A percentile compares a stretch with the other conserved stretches of the same genome.
Conservation (phyloP, 2,888 invertebrate genomes). For the Eupithecia exiguata region DNA sequence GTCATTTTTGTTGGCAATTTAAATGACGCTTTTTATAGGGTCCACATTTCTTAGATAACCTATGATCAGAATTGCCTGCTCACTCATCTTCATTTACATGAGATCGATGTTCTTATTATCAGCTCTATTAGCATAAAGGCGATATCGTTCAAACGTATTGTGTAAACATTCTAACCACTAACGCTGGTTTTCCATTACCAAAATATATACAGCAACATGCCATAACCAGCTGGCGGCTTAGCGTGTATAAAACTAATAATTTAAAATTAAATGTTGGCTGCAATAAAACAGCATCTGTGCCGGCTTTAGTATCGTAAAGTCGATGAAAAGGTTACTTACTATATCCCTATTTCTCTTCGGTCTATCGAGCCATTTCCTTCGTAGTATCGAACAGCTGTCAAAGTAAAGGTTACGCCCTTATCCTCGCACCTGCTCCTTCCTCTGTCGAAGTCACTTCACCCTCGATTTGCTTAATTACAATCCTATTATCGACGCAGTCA, state of each 20-base stretch:
- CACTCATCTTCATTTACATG: neutral
- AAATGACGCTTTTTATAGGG: neutral
- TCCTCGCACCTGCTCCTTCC: slow-evolving; percentile 74
- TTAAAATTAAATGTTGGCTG: slow-evolving; percentile 42
- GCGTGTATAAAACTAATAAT: slow-evolving; percentile 49
- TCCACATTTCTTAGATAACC: neutral
- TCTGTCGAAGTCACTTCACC: slow-evolving; percentile 56
- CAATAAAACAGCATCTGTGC: slow-evolving; percentile 53
- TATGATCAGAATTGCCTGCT: neutral
- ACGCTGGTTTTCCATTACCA: slow-evolving; percentile 54
- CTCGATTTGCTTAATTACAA: slow-evolving; percentile 70
- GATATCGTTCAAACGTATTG: slow-evolving; percentile 53
- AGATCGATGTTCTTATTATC: slow-evolving; percentile 43
- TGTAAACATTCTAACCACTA: slow-evolving; percentile 54
- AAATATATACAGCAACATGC: slow-evolving; percentile 52
- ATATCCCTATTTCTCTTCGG: slow-evolving; percentile 60
- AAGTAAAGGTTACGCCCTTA: slow-evolving; percentile 74
- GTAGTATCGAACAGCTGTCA: slow-evolving; percentile 74
- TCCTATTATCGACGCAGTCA: slow-evolving; percentile 72
- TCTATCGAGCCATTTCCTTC: slow-evolving; percentile 68
- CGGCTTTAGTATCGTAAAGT: slow-evolving; percentile 65
- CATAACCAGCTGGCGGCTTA: slow-evolving; percentile 59
- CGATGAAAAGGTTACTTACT: slow-evolving; percentile 36
- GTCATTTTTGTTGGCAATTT: no score
- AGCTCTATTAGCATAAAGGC: slow-evolving; percentile 67